Conservation (phyloP, 2,888 invertebrate species). For the Pseudococcus longispinus region DNA sequence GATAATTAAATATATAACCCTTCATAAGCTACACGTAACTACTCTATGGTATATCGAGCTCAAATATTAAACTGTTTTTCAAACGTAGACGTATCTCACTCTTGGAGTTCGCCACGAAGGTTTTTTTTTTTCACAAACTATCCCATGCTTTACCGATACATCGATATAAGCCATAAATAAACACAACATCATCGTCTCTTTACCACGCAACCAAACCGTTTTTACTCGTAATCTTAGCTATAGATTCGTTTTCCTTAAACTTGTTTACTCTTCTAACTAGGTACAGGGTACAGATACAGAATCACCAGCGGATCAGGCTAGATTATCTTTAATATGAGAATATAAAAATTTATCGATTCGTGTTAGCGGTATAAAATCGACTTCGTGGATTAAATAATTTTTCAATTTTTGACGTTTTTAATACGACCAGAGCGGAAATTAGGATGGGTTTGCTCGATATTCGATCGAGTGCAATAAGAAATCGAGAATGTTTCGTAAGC, state of each 20-base stretch:
- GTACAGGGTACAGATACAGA: no score
- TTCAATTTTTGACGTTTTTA: background rate
- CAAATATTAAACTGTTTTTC: background rate
- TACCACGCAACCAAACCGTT: background rate
- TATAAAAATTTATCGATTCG: background rate
- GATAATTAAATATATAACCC: background rate
- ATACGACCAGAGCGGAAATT: background rate
- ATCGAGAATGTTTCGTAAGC: no score
- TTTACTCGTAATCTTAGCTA: background rate
- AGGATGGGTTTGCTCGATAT: no score
- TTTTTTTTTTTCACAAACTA: background rate
- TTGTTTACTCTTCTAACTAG: background rate
- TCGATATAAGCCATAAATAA: conserved; percentile 10
- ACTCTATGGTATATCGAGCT: background rate
- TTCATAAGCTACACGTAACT: background rate
- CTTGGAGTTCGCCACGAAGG: background rate
- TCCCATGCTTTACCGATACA: background rate
- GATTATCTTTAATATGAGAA: background rate
- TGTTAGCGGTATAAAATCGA: background rate
- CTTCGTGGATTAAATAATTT: background rate
- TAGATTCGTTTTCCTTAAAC: background rate
- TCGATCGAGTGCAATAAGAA: no score
- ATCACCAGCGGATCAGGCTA: background rate
- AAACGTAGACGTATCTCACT: background rate
- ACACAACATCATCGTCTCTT: background rate